Conservation (phyloP, 2,113 vertebrate species). For the Myotis brandtii region DNA sequence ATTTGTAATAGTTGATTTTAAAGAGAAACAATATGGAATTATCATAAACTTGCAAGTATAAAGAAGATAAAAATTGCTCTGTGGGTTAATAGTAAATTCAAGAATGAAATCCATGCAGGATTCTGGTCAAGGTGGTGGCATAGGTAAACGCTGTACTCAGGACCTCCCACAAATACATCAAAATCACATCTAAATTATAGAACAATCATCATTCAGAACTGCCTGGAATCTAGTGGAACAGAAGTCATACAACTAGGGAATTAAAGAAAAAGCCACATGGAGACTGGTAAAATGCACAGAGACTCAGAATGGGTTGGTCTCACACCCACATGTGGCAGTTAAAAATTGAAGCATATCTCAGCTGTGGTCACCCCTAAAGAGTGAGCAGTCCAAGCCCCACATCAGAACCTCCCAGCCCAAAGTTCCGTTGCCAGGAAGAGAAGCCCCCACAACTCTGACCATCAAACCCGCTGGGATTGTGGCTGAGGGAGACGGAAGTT, state of each 20-base stretch:
- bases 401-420: neutral
- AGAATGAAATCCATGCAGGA: neutral
- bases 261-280: neutral
- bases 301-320: neutral
- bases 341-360: neutral
- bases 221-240: neutral
- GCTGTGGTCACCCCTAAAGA: neutral
- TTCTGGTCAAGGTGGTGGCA: neutral
- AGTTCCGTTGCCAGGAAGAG: neutral
- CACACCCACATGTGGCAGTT: neutral
- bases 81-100: neutral
- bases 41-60: neutral
- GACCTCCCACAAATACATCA: neutral
- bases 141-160: neutral
- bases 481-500: neutral
- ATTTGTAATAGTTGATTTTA: neutral
- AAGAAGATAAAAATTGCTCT: neutral
- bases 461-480: neutral
- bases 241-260: neutral
- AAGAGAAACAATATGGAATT: neutral
- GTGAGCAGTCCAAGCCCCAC: neutral
- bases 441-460: neutral
- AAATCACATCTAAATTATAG: neutral
- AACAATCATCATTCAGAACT: neutral
- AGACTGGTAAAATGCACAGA: neutral